phyloP scores from a whole-genome alignment of 2,888 invertebrate species.

The Cantharis nigra region DNA sequence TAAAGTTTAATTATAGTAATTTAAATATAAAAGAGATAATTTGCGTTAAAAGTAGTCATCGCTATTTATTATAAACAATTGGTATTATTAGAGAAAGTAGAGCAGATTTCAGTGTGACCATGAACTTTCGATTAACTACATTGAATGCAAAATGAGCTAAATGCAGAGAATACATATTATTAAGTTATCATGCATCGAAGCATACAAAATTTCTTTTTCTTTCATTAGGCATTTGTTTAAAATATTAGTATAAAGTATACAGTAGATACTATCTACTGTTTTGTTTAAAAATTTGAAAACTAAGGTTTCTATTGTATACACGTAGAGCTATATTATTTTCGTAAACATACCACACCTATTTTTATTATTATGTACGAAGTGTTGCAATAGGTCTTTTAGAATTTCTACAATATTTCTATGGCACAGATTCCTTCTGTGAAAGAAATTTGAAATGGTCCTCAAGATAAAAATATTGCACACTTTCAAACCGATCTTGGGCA shows the following conservation, averaged over 20 bases:
- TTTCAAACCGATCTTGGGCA: too few relatives aligned
- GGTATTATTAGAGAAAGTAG: slow-evolving; percentile 38
- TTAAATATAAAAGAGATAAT: background rate
- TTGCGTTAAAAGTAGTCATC: background rate
- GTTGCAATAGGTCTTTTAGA: background rate
- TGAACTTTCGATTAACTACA: slow-evolving; percentile 40
- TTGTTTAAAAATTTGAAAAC: background rate
- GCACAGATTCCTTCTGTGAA: background rate
- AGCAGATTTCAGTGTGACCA: slow-evolving; percentile 37
- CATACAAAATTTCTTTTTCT: background rate
- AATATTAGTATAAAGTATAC: background rate
- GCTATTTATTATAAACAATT: background rate
- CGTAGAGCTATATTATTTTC: background rate
- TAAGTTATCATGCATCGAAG: background rate
- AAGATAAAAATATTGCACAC: too few relatives aligned
- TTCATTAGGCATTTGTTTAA: background rate
- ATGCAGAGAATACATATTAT: background rate
- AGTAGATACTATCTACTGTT: background rate
- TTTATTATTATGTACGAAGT: background rate
- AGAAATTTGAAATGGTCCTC: too few relatives aligned
- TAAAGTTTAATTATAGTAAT: background rate
- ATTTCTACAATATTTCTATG: background rate
- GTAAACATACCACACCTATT: background rate
- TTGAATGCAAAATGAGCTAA: background rate
- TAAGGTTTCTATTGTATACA: background rate